Evolutionary conservation across 2,888 invertebrate species (phyloP).

Genomic region (Cheilosia vernalis): DNA sequence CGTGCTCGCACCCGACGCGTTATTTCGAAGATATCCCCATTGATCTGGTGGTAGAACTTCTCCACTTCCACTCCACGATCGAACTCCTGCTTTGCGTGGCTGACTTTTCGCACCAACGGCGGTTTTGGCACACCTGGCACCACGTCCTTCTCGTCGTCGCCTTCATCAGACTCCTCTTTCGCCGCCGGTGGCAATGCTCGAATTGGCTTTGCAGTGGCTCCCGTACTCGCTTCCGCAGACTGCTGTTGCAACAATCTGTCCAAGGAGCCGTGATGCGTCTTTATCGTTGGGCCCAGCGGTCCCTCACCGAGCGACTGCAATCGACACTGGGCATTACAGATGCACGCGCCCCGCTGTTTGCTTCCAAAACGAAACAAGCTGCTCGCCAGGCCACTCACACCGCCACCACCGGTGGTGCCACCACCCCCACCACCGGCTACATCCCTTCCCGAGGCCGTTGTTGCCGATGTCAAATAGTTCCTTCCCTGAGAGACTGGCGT

Average conservation of each 20-base stretch:
- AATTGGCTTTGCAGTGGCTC: conserved; percentile 78
- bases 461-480: conserved; percentile 83
- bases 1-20: conserved; percentile 81
- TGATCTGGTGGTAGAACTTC: conserved; percentile 83
- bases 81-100: conserved; percentile 80
- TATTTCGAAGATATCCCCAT: conserved; percentile 83
- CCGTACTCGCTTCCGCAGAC: conserved; percentile 41
- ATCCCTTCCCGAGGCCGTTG: conserved; percentile 84
- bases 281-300: conserved; percentile 79
- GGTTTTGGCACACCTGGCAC: conserved; percentile 70
- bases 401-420: conserved; percentile 79
- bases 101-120: conserved; percentile 78
- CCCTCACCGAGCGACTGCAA: conserved; percentile 81
- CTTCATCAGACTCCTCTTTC: conserved; percentile 78
- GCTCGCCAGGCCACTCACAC: conserved; percentile 81
- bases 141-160: conserved; percentile 78
- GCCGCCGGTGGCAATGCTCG: conserved; percentile 78
- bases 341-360: conserved; percentile 82
- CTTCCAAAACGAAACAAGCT: conserved; percentile 83
- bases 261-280: conserved; percentile 82
- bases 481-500: conserved; percentile 83
- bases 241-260: conserved; percentile 82
- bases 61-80: conserved; percentile 83
- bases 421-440: conserved; percentile 81
- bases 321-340: conserved; percentile 83